Evolutionary conservation across 2,113 vertebrate species (phyloP), one percentile per base, ranked within the genome.

Genomic region (Platysteira castanea): DNA sequence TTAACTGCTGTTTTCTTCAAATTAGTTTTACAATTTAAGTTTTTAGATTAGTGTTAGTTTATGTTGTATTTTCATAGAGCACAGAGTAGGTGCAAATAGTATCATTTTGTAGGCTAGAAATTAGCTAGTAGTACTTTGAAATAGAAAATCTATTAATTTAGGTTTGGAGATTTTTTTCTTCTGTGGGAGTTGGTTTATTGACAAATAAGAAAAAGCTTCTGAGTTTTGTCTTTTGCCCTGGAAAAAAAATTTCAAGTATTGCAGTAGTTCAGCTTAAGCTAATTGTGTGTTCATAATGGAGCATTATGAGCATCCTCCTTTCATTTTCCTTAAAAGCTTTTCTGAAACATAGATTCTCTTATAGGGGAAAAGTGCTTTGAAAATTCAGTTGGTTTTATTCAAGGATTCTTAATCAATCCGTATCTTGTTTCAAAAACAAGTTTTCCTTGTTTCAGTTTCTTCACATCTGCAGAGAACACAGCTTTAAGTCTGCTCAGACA

Each of bases 361-460:
- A 19, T 21, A 31, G 18, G 27, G 30, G 15, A 23, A 37, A 50
- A 88, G 21, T 22, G 20, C 77, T 90, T 70, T 81, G 82, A 86
- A 80, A 41, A 28, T 21, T 41, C 4, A 4, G 24, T 78, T 79
- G 74, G 11, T 52, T 95, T 90, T 90, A 60, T 60, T 65, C 37
- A 69, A 35, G 47, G 37, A n/a, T 26, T 74, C 56, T 68, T 74
- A 41, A 90, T 91, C 79, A 88, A 69, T 91, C 79, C 37, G 3
- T 69, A 49, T 71, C 57, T 94, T 82, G 37, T 79, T 90, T 94
- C 42, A 76, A 44, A 95, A 56, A 15, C 80, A 87, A 78, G 53
- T 91, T 96, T 97, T 96, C 87, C 81, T 76, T 83, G 84, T 91
- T 89, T 96, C 4, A 0, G 81, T 95, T 91, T 94, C 93, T 82